Percentiles rank a stretch among this genome's conserved stretches.
phyloP scores from a whole-genome alignment of 2,888 invertebrate genomes.

The Endotricha flammealis region DNA sequence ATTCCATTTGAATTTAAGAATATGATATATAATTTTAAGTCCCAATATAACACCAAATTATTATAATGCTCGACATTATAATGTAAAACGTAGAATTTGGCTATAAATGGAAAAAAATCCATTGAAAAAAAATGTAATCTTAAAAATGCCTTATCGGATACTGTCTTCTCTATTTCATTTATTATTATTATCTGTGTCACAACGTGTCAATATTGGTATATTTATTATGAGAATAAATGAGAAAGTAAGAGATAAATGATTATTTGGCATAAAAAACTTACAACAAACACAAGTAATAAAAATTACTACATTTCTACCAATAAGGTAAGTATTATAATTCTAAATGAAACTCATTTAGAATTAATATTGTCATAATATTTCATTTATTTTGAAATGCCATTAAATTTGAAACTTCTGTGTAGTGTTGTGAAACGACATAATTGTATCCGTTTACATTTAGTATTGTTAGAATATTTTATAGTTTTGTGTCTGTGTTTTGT shows the following conservation, averaged over 20 bases:
- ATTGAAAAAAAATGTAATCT: slow-evolving; percentile 16
- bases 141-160: slow-evolving; percentile 22
- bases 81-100: slow-evolving; percentile 37
- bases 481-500: too few species aligned
- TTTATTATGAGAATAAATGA: slow-evolving; percentile 9
- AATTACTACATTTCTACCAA: too few species aligned
- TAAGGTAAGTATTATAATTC: too few species aligned
- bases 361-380: too few species aligned
- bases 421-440: too few species aligned
- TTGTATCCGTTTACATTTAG: too few species aligned
- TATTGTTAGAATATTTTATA: too few species aligned
- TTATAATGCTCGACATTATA: slow-evolving; percentile 40
- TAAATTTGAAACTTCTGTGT: too few species aligned
- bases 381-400: too few species aligned
- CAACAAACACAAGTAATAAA: too few species aligned
- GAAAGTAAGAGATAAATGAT: too few species aligned
- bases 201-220: slow-evolving; percentile 19
- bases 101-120: slow-evolving; percentile 23
- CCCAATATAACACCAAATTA: slow-evolving; percentile 60
- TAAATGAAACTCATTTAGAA: too few species aligned
- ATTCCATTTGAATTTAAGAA: slow-evolving; percentile 41
- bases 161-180: slow-evolving; percentile 17
- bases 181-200: slow-evolving; percentile 18
- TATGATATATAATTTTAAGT: slow-evolving; percentile 49
- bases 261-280: neutral